A percentile compares a stretch with the other conserved stretches of the same genome.
These are phyloP conservation scores for Muntiacus reevesi DNA, from an alignment of 2,113 vertebrate species.

Conservation along the genomic window DNA sequence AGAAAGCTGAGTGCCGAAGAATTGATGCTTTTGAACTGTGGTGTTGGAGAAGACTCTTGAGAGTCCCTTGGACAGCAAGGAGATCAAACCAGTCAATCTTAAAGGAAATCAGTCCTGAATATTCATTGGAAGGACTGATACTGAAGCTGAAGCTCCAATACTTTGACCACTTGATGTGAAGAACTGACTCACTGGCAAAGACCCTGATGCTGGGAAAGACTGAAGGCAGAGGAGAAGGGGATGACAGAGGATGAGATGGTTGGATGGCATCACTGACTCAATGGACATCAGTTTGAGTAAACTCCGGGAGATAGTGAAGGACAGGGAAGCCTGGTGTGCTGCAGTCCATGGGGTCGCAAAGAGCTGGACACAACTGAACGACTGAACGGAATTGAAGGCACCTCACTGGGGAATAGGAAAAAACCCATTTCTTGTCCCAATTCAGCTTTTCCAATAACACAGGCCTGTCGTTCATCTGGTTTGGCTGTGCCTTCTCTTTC, in stretches of 20 bases:
- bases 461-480: not conserved
- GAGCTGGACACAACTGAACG: not conserved
- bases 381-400: not conserved
- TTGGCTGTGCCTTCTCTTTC: not conserved
- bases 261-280: not conserved
- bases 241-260: not conserved
- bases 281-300: not conserved
- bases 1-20: not conserved
- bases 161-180: not conserved
- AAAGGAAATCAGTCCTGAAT: not conserved
- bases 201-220: not conserved
- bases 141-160: not conserved
- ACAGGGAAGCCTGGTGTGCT: not conserved
- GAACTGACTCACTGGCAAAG: not conserved
- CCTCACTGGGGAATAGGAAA: not conserved
- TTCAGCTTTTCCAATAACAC: not conserved
- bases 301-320: not conserved
- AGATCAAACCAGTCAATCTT: not conserved
- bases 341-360: not conserved
- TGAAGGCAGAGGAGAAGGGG: not conserved
- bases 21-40: not conserved
- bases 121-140: not conserved
- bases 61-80: not conserved
- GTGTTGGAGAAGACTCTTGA: not conserved
- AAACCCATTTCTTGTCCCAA: not conserved